A percentile compares a stretch with the other conserved stretches of the same genome.
These are phyloP conservation scores for Rhabditoides inermis DNA, from an alignment of 2,888 invertebrate species.

Conservation along the genomic window DNA sequence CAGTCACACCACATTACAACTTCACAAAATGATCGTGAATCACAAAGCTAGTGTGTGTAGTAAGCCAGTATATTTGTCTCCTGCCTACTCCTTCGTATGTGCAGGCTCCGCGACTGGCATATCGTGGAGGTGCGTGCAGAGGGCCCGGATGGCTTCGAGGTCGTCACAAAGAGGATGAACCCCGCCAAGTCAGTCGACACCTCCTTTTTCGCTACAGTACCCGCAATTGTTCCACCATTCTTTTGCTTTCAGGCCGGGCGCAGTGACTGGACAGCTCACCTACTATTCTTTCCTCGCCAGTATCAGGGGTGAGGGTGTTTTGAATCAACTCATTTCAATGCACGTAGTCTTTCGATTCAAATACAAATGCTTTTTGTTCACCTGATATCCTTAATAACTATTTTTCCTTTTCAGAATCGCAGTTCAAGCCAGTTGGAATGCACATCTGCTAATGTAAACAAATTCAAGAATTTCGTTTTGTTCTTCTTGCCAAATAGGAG, in stretches of 20 bases:
- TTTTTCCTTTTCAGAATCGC: constrained; percentile 19
- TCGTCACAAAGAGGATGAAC: constrained; percentile 57
- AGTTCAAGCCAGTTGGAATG: constrained; percentile 42
- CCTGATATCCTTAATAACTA: background rate
- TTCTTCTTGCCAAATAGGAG: too few species aligned
- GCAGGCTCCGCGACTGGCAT: constrained; percentile 57
- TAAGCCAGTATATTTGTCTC: background rate
- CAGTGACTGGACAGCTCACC: constrained; percentile 59
- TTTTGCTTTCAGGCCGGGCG: too few species aligned
- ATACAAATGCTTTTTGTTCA: constrained; percentile 1
- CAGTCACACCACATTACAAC: too few species aligned
- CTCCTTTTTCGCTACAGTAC: too few species aligned
- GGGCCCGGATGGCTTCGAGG: constrained; percentile 31
- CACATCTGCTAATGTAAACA: constrained; percentile 46
- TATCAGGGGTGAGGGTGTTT: constrained; percentile 40
- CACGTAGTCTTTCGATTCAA: background rate
- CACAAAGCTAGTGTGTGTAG: too few species aligned
- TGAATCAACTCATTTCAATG: background rate
- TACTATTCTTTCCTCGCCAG: constrained; percentile 58
- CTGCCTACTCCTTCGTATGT: constrained; percentile 2
- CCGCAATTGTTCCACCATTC: too few species aligned
- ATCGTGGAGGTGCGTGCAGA: constrained; percentile 55
- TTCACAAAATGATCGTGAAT: too few species aligned
- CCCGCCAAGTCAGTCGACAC: too few species aligned
- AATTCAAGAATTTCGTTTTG: background rate